Evolutionary conservation across 2,888 invertebrate species (phyloP).

Genomic region (Cheilosia grossa): DNA sequence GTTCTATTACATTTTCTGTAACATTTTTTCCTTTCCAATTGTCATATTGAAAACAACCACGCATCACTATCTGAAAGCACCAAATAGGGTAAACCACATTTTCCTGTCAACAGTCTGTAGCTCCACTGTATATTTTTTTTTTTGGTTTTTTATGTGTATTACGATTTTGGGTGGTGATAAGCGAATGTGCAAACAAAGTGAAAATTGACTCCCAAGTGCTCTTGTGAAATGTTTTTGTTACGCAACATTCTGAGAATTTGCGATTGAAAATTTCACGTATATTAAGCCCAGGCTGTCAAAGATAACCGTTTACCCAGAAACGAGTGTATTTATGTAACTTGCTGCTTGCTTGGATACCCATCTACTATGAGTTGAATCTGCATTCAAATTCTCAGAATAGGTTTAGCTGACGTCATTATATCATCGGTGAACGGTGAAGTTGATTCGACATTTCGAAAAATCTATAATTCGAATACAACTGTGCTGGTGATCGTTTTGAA

Average conservation of each 20-base stretch:
- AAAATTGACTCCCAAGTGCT: slow-evolving; percentile 9
- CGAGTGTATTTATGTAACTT: background rate
- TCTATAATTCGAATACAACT: too few relatives aligned
- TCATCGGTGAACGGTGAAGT: too few relatives aligned
- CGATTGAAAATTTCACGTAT: background rate
- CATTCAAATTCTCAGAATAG: too few relatives aligned
- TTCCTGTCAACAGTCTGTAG: background rate
- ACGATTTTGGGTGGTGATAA: slow-evolving; percentile 20
- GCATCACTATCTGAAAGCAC: background rate
- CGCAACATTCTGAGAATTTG: slow-evolving; percentile 8
- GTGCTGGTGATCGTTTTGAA: too few relatives aligned
- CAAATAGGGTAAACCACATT: background rate
- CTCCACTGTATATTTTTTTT: background rate
- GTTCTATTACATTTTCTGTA: too few relatives aligned
- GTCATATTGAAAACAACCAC: too few relatives aligned
- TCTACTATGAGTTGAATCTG: too few relatives aligned
- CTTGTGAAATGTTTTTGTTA: slow-evolving; percentile 7
- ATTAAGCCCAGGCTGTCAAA: background rate
- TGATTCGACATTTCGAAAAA: too few relatives aligned
- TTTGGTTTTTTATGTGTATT: background rate
- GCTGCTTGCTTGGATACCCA: background rate
- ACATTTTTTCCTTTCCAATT: too few relatives aligned
- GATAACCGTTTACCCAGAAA: background rate
- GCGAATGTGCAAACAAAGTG: slow-evolving; percentile 1
- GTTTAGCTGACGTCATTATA: too few relatives aligned